Base-by-base conservation (phyloP, 2,113 vertebrate genomes). In the Pampusana beccarii region DNA sequence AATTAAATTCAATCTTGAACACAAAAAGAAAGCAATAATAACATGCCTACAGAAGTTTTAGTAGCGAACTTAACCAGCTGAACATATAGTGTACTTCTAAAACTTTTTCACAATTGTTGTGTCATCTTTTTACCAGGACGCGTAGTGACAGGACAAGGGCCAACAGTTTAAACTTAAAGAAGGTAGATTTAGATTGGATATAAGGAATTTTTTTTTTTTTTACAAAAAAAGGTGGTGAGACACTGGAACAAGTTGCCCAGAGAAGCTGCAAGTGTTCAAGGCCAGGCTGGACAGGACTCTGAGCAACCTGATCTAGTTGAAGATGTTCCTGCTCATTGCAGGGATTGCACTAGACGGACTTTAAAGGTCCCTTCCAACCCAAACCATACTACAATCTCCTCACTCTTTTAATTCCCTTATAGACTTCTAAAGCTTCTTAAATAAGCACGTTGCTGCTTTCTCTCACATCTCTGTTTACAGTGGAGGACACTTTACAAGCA, bases 211-310 rank as follows among this genome's bases (percentile, higher is more conserved):
- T 50, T 65, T 73, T 44, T 7, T 36, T 64, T 50, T 65, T 73
- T 44, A 60, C 16, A 13, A 3, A 13, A 2, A 2, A 54, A n/a
- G 25, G 46, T 53, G 21, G 62, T 12, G 8, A 81, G 31, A 33
- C 20, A 50, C 46, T n/a, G 16, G 7, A 46, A 61, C 6, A 34
- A 14, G 20, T 5, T 77, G 10, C 13, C 20, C 23, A 48, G 20
- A 73, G 44, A 73, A 80, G 9, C 14, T 66, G 26, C 1, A 73
- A 28, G 13, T 19, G 14, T n/a, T 89, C 69, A 58, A 61, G 64
- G 50, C 7, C 36, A 80, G 0, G 8, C 0, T 58, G 23, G 29
- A 66, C 1, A 0, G 3, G 3, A 17, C 10, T 84, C 53, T 65
- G 50, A 80, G 26, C 29, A 87, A 48, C 10, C 13, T 57, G 29